phyloP scores from a whole-genome alignment of 2,113 vertebrate species.

The Melanostigma gelatinosum region DNA sequence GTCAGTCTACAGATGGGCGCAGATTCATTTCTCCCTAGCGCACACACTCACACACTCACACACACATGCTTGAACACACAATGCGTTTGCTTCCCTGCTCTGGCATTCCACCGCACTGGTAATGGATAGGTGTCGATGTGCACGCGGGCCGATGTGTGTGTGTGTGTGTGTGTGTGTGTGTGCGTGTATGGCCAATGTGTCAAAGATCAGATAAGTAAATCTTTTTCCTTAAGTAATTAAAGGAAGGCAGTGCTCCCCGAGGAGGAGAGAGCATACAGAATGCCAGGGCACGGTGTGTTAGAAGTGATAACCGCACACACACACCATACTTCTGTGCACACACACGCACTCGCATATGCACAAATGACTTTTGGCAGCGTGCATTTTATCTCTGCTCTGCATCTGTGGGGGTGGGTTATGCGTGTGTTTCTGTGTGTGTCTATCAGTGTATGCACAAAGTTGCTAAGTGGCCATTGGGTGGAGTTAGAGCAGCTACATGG shows the following conservation, averaged over 20 bases:
- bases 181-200: constrained; percentile 44
- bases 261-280: constrained; percentile 49
- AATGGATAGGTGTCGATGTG: constrained; percentile 57
- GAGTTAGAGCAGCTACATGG: constrained; percentile 67
- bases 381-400: constrained; percentile 55
- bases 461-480: constrained; percentile 68
- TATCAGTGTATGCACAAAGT: constrained; percentile 52
- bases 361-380: constrained; percentile 69
- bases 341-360: constrained; percentile 36
- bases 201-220: constrained; percentile 76
- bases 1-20: constrained; percentile 71
- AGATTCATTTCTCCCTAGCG: constrained; percentile 51
- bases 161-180: constrained; percentile 16
- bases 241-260: constrained; percentile 51
- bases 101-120: constrained; percentile 55
- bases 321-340: constrained; percentile 28
- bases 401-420: constrained; percentile 53
- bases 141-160: not conserved
- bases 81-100: constrained; percentile 14
- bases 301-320: constrained; percentile 39
- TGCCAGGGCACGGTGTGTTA: constrained; percentile 46
- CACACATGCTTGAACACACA: constrained; percentile 30
- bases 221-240: constrained; percentile 78
- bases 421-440: constrained; percentile 40
- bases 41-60: constrained; percentile 17